Conservation (phyloP, 2,888 invertebrate species). For the Plagodis pulveraria region DNA sequence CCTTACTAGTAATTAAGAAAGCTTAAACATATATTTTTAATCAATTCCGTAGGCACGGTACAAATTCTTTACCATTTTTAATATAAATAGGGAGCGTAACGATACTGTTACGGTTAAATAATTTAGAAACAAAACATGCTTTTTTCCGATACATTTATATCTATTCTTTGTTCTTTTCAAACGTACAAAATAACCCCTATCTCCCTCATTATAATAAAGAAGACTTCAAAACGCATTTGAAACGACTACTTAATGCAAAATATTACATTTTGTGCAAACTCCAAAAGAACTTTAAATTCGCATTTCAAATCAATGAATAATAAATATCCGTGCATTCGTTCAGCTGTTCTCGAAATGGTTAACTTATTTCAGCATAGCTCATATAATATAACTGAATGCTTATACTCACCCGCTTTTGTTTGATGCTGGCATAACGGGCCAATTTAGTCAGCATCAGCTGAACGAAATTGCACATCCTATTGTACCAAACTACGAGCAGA, state of each 20-base stretch:
- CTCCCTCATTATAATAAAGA: slow-evolving; percentile 31
- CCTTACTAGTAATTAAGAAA: no score
- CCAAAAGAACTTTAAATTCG: slow-evolving; percentile 36
- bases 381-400: slow-evolving; percentile 53
- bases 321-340: slow-evolving; percentile 43
- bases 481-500: slow-evolving; percentile 62
- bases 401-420: slow-evolving; percentile 58
- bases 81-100: no score
- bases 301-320: slow-evolving; percentile 50
- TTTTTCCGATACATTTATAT: neutral
- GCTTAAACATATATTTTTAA: no score
- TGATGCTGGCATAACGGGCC: slow-evolving; percentile 63
- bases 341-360: slow-evolving; percentile 48
- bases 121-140: no score
- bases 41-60: no score
- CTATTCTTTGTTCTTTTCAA: neutral
- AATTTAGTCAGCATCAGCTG: slow-evolving; percentile 66
- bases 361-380: slow-evolving; percentile 54
- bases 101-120: no score
- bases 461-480: slow-evolving; percentile 68
- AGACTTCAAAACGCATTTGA: slow-evolving; percentile 40
- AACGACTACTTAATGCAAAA: slow-evolving; percentile 35
- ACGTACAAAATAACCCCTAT: slow-evolving; percentile 15
- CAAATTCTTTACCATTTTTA: no score
- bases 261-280: slow-evolving; percentile 31